A percentile compares a stretch with the other conserved stretches of the same genome.
Evolutionary conservation across 2,113 vertebrate genomes (phyloP).

Genomic region (Oostethus manadensis): DNA sequence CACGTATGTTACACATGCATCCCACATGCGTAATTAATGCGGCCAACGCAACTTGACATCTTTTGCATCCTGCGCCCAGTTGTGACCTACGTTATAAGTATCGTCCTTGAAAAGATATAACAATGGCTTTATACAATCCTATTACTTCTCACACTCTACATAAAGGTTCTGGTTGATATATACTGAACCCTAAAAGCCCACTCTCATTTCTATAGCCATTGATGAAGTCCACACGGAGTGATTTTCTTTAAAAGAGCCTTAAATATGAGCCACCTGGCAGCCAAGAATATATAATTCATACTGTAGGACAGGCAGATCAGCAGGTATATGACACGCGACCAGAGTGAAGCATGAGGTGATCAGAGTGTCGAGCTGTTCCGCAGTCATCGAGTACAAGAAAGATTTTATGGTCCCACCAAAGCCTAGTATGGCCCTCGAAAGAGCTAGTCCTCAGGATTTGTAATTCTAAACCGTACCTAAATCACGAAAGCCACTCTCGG

Average conservation of each 20-base stretch:
- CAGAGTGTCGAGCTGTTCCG: constrained; percentile 5
- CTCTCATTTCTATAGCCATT: constrained; percentile 1
- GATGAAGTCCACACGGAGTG: constrained; percentile 21
- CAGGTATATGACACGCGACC: constrained; percentile 9
- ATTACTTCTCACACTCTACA: too few relatives aligned
- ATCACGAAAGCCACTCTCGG: constrained; percentile 2
- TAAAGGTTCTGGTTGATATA: background rate
- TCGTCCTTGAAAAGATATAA: too few relatives aligned
- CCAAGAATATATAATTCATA: constrained; percentile 38
- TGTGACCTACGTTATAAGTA: too few relatives aligned
- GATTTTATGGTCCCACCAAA: background rate
- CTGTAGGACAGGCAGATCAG: constrained; percentile 11
- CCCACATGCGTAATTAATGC: too few relatives aligned
- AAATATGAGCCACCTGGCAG: constrained; percentile 35
- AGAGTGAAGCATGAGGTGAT: constrained; percentile 16
- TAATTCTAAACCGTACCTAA: constrained; percentile 1
- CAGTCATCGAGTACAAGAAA: background rate
- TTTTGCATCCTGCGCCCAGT: too few relatives aligned
- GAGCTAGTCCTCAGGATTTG: background rate
- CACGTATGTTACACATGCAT: too few relatives aligned
- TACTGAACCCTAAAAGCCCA: background rate
- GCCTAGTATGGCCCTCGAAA: background rate
- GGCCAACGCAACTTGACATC: too few relatives aligned
- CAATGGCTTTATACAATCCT: too few relatives aligned
- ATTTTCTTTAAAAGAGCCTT: constrained; percentile 25